Conservation (phyloP, 2,797 vertebrate species). For the Molossus molossus region DNA sequence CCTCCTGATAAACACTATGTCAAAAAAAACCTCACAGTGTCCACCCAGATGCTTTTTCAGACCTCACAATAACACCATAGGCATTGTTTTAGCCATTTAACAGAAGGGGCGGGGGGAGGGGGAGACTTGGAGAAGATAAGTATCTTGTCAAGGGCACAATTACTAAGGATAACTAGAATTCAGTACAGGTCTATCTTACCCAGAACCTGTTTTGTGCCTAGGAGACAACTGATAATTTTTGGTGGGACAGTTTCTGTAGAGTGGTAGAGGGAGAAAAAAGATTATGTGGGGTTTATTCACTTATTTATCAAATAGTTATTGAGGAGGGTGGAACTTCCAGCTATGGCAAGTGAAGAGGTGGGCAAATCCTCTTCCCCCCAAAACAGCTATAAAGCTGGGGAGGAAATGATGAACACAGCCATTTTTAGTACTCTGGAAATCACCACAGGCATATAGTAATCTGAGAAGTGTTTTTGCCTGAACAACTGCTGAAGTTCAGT, state of each 20-base stretch:
- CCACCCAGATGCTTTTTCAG: background rate
- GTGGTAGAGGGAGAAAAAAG: background rate
- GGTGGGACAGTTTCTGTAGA: background rate
- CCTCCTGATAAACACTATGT: background rate
- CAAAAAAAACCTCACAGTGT: background rate
- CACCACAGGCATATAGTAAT: background rate
- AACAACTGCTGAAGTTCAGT: background rate
- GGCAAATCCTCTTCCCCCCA: background rate
- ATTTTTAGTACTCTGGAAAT: constrained; percentile 27
- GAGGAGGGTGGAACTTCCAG: background rate
- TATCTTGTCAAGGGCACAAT: background rate
- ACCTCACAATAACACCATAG: background rate
- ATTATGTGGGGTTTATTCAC: background rate
- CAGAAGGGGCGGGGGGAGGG: background rate
- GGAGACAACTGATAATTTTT: background rate
- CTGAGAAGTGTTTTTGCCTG: background rate
- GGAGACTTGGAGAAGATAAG: background rate
- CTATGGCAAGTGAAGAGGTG: background rate
- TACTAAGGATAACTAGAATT: constrained; percentile 27
- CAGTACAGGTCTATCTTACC: background rate
- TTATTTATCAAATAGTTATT: constrained; percentile 33
- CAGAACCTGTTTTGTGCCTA: constrained; percentile 22
- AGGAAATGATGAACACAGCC: background rate
- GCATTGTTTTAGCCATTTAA: constrained; percentile 24
- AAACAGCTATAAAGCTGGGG: background rate